Evolutionary conservation across 2,888 invertebrate species (phyloP).

Genomic region (Alsophila aescularia): DNA sequence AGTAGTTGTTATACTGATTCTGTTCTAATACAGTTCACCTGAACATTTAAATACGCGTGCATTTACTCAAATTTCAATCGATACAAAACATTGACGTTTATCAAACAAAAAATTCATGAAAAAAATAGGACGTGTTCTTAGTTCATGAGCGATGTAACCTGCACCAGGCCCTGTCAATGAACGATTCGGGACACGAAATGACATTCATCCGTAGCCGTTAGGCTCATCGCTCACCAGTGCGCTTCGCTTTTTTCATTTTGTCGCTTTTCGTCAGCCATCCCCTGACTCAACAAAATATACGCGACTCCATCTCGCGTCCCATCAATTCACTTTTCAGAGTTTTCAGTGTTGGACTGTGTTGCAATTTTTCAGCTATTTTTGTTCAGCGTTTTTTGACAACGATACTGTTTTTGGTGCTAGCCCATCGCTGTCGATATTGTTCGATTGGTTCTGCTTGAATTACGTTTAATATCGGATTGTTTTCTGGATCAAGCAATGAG

Average conservation of each 20-base stretch:
- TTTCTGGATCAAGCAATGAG: not conserved
- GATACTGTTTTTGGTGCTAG: constrained; percentile 30
- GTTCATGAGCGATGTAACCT: not conserved
- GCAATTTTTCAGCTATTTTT: constrained; percentile 51
- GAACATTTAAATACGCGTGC: too few species aligned
- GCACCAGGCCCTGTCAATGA: constrained; percentile 1
- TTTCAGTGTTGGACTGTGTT: constrained; percentile 40
- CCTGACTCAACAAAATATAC: constrained; percentile 32
- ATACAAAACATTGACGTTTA: too few species aligned
- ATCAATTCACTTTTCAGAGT: constrained; percentile 47
- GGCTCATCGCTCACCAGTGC: constrained; percentile 19
- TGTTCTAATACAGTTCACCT: too few species aligned
- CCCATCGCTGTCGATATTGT: constrained; percentile 24
- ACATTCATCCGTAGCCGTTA: constrained; percentile 12
- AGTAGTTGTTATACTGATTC: too few species aligned
- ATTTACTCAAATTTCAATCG: too few species aligned
- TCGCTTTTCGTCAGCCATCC: constrained; percentile 17
- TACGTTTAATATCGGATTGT: constrained; percentile 9
- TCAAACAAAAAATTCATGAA: not conserved
- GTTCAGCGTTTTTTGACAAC: constrained; percentile 36
- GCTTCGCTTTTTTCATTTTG: constrained; percentile 21
- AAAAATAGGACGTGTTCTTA: not conserved
- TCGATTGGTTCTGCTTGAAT: constrained; percentile 29
- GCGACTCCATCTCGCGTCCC: constrained; percentile 36
- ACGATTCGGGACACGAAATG: constrained; percentile 5